Evolutionary conservation across 2,113 vertebrate species (phyloP).

Genomic region (Blennius ocellaris): DNA sequence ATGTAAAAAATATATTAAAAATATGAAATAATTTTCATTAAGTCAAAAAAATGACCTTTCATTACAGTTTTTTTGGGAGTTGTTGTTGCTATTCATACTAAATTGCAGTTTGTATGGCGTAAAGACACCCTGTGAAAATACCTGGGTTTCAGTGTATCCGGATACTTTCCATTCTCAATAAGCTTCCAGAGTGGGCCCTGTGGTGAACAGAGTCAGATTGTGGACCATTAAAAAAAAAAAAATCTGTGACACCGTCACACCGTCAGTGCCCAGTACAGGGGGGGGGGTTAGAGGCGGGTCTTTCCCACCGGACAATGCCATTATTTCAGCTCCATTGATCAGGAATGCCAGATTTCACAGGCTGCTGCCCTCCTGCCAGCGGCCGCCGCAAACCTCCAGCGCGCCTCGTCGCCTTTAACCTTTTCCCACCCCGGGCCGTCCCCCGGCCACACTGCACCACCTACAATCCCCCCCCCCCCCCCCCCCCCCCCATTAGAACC

Average conservation of each 20-base stretch:
- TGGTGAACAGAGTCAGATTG: background rate
- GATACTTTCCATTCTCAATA: no score
- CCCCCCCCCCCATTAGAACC: background rate
- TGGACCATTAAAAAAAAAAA: background rate
- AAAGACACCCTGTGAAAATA: no score
- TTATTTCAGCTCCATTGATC: constrained; percentile 93
- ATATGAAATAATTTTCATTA: no score
- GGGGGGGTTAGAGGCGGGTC: constrained; percentile 78
- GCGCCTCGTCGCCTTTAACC: constrained; percentile 50
- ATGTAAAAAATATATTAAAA: no score
- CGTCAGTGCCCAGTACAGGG: constrained; percentile 60
- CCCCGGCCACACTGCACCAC: background rate
- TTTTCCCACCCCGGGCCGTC: constrained; percentile 41
- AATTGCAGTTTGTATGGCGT: no score
- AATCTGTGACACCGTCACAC: constrained; percentile 78
- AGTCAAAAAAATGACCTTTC: no score
- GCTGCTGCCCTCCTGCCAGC: constrained; percentile 85
- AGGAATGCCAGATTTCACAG: constrained; percentile 95
- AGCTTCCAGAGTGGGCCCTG: no score
- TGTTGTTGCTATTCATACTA: no score
- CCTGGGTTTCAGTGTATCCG: no score
- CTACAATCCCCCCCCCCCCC: background rate
- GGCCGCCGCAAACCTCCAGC: constrained; percentile 79
- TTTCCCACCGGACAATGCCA: constrained; percentile 89
- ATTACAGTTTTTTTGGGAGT: no score